Evolutionary conservation across 2,797 vertebrate genomes (phyloP), one percentile per base, ranked within the genome.

Genomic region (Liasis olivaceus): DNA sequence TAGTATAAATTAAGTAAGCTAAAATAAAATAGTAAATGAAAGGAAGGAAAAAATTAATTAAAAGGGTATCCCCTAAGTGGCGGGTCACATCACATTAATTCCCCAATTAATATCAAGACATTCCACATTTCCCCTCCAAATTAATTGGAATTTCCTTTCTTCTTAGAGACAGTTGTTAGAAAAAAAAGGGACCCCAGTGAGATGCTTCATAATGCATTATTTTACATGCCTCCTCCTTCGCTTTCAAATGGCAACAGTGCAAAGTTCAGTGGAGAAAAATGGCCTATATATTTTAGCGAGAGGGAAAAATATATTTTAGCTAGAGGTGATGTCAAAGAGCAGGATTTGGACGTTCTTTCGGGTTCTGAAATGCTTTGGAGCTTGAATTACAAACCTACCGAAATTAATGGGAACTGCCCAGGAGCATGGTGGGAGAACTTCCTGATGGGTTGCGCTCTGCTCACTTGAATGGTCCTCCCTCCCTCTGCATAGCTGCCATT

Each of bases 281-380:
- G 7, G 17, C 69, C 69, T 42, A 90, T 95, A 92, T 91, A 15
- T 85, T 93, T 64, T 95, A 77, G 69, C 2, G 0, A 77, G 69
- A 36, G 31, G 17, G 36, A 60, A 17, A 60, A 64, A 64, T 64
- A 62, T 24, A 62, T 62, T 7, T 62, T 26, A 63, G 24, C 62
- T 64, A 66, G 63, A 66, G 28, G 64, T n/a, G 28, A n/a, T 69
- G n/a, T 17, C 13, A 31, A 8, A 77, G 72, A 11, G 72, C 17
- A 77, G 36, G 20, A 24, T 42, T 3, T 77, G 72, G 72, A 77
- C 7, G 8, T 0, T 24, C 22, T 3, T 22, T 47, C 24, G 20
- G 9, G 3, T 42, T 51, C 54, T 62, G 64, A 62, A 62, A 24
- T 5, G 3, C 51, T n/a, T 47, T 28, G 26, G 26, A n/a, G 20